Percentiles rank a stretch among this genome's conserved stretches.
Evolutionary conservation across 1,140 invertebrate species (phyloP).

Genomic region (Drosophila pandora): DNA sequence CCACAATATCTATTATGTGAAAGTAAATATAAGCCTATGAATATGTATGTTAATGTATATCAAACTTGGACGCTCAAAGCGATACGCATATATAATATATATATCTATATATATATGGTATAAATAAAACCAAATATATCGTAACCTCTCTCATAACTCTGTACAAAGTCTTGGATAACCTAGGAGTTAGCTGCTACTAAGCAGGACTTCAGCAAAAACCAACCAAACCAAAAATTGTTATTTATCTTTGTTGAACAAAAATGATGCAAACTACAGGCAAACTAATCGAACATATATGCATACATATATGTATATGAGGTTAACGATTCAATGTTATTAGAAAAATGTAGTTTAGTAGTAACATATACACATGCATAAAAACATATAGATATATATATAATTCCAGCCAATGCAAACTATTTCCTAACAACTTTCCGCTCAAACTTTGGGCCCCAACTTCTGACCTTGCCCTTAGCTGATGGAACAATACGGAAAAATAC

Average conservation of each 20-base stretch:
- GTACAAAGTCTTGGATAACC: slow-evolving; percentile 39
- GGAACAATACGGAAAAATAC: slow-evolving; percentile 18
- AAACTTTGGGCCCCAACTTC: slow-evolving; percentile 5
- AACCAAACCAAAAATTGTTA: slow-evolving; percentile 39
- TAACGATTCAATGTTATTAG: slow-evolving; percentile 67
- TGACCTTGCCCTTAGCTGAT: slow-evolving; percentile 10
- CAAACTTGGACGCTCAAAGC: slow-evolving; percentile 71
- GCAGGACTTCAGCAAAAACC: slow-evolving; percentile 18
- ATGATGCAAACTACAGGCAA: slow-evolving; percentile 24
- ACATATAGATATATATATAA: slow-evolving; percentile 9
- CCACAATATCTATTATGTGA: slow-evolving; percentile 33
- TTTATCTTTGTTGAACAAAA: slow-evolving; percentile 45
- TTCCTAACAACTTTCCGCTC: slow-evolving; percentile 1
- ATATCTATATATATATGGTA: slow-evolving; percentile 6
- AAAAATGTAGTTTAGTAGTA: slow-evolving; percentile 65
- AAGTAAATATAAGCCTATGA: slow-evolving; percentile 33
- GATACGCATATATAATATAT: slow-evolving; percentile 51
- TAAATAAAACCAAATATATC: slow-evolving; percentile 6
- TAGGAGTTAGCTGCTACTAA: slow-evolving; percentile 24
- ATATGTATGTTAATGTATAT: slow-evolving; percentile 55
- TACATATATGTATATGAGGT: slow-evolving; percentile 47
- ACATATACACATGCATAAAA: slow-evolving; percentile 28
- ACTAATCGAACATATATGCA: slow-evolving; percentile 45
- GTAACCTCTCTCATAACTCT: slow-evolving; percentile 31
- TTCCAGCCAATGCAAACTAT: slow-evolving; percentile 29